Conservation (phyloP, 2,888 invertebrate species). For the Euproctis similis region DNA sequence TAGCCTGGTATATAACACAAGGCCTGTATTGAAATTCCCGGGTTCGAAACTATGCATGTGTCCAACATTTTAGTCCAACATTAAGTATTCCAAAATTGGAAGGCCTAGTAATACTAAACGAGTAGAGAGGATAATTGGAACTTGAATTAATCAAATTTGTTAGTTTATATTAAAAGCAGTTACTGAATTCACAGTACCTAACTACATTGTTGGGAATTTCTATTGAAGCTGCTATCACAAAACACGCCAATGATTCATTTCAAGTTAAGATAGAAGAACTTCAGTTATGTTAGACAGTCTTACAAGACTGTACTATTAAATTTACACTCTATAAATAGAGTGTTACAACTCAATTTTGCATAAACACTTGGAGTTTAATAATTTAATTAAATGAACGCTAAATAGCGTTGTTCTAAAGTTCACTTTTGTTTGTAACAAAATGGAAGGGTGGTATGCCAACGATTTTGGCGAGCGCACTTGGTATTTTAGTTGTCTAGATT, state of each 20-base stretch:
- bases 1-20: too few species aligned
- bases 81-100: too few species aligned
- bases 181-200: too few species aligned
- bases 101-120: too few species aligned
- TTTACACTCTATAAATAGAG: conserved; percentile 4
- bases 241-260: conserved; percentile 24
- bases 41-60: too few species aligned
- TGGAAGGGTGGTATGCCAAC: conserved; percentile 27
- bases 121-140: too few species aligned
- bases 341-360: conserved; percentile 12
- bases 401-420: conserved; percentile 26
- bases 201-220: conserved; percentile 17
- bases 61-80: too few species aligned
- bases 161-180: too few species aligned
- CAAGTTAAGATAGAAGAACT: conserved; percentile 30
- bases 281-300: too few species aligned
- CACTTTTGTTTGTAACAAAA: conserved; percentile 25
- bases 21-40: too few species aligned
- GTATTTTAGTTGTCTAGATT: conserved; percentile 42
- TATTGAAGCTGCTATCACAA: conserved; percentile 30
- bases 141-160: too few species aligned
- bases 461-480: conserved; percentile 38
- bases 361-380: conserved; percentile 1
- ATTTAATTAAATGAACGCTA: conserved; percentile 27
- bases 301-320: too few species aligned